Percentiles rank a stretch among this genome's conserved stretches.
phyloP scores from a whole-genome alignment of 2,113 vertebrate species.

The Urocynchramus pylzowi region DNA sequence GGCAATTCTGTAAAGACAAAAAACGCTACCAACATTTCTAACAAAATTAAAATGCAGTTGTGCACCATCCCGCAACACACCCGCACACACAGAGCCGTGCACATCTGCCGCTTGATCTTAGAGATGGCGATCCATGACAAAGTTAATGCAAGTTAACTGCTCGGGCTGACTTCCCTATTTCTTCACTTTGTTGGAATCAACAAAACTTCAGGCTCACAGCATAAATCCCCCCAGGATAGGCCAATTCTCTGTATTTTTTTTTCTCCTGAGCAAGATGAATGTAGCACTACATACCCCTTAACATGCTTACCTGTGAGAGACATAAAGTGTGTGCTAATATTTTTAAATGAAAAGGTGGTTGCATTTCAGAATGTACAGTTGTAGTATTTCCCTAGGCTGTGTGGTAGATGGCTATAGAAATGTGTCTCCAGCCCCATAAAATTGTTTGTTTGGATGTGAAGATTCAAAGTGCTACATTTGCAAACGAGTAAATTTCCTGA shows the following conservation, averaged over 20 bases:
- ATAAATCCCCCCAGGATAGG: background rate
- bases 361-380: background rate
- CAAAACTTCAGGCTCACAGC: conserved; percentile 42
- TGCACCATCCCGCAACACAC: accelerated
- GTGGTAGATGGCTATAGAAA: conserved; percentile 4
- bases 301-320: background rate
- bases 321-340: background rate
- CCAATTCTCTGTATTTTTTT: background rate
- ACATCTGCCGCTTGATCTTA: background rate
- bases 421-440: background rate
- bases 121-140: background rate
- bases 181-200: conserved; percentile 15
- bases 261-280: background rate
- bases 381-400: background rate
- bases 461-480: conserved; percentile 26
- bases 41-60: background rate
- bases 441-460: conserved; percentile 20
- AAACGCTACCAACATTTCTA: background rate
- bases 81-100: background rate
- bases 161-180: background rate
- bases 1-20: background rate
- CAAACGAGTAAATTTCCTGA: conserved; percentile 20
- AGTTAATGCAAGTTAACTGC: conserved; percentile 39
- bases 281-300: background rate
- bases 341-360: conserved; percentile 10